Evolutionary conservation across 2,113 vertebrate genomes (phyloP), one percentile per base, ranked within the genome.

Genomic region (Abramis brama): DNA sequence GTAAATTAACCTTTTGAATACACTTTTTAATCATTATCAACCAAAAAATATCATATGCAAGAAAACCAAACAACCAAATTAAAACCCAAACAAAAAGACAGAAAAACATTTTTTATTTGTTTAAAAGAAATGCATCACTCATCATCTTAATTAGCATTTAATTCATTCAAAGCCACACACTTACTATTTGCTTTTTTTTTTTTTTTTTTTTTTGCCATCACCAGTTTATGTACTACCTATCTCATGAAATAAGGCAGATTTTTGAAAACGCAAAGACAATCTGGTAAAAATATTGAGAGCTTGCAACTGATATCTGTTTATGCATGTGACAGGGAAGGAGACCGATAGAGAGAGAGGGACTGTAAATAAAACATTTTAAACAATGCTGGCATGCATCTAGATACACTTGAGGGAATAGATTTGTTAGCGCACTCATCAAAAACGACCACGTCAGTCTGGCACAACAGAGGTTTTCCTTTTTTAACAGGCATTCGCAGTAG

Each of bases 231-330:
- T 90, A 85, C 82, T 68, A 83, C 57, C 21, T 90, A 84, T 90
- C 82, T 92, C 94, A 91, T 91, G 90, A 94, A 92, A 94, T 94
- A 95, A 96, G 93, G 95, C 94, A 94, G 89, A 94, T 93, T 93
- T 90, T 90, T 91, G 86, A 57, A 90, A 89, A 92, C 83, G 88
- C 90, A 88, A 59, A 93, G 90, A 95, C 90, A 92, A 91, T 93
- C 91, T 90, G 91, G 86, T 90, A 89, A 92, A 91, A 89, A 93
- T 86, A 93, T 30, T 39, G 57, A 79, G 45, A 36, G 71, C 71
- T 90, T 93, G 90, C 91, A 79, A 86, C 90, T 91, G 92, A 89
- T 59, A 81, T 47, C 25, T 50, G 62, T 79, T 60, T 33, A 79
- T 88, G 39, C 90, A 82, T 91, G 86, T 23, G 30, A 64, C 8